These are phyloP conservation scores for Drosophila sp. DNA, from an alignment of 1,140 invertebrate genomes.

Conservation along the genomic window DNA sequence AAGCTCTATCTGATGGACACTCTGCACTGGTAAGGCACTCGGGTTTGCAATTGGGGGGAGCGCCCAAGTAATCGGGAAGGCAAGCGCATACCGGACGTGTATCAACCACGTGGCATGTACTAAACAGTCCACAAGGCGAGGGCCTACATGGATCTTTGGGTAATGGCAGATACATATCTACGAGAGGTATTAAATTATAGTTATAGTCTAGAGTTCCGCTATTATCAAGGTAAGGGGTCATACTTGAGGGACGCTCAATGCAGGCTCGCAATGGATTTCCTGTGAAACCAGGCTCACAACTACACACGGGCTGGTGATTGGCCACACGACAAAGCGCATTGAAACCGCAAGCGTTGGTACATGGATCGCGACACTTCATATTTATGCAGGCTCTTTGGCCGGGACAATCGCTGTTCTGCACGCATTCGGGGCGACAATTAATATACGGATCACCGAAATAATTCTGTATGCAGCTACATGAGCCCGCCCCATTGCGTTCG, in stretches of 20 bases:
- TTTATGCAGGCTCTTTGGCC: slow-evolving; percentile 90
- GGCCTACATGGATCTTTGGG: slow-evolving; percentile 89
- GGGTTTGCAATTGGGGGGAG: slow-evolving; percentile 90
- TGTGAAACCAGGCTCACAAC: slow-evolving; percentile 89
- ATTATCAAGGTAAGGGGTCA: slow-evolving; percentile 52
- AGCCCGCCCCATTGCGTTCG: slow-evolving; percentile 89
- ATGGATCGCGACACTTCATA: slow-evolving; percentile 92
- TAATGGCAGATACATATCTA: slow-evolving; percentile 84
- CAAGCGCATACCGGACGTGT: slow-evolving; percentile 92
- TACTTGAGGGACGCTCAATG: slow-evolving; percentile 87
- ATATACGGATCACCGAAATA: slow-evolving; percentile 93
- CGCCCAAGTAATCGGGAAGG: slow-evolving; percentile 89
- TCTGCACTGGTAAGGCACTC: slow-evolving; percentile 93
- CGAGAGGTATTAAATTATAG: slow-evolving; percentile 55
- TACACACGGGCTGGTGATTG: slow-evolving; percentile 92
- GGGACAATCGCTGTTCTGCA: slow-evolving; percentile 91
- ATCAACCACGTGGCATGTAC: slow-evolving; percentile 89
- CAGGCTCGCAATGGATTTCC: slow-evolving; percentile 91
- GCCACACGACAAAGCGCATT: slow-evolving; percentile 92
- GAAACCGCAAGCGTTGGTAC: slow-evolving; percentile 90
- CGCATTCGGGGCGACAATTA: slow-evolving; percentile 91
- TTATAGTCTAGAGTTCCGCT: neutral
- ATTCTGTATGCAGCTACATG: slow-evolving; percentile 90
- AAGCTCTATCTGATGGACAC: slow-evolving; percentile 90
- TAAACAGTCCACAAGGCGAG: slow-evolving; percentile 92